These are phyloP conservation scores for Seira ritae DNA, from an alignment of 2,888 invertebrate species.

Conservation along the genomic window DNA sequence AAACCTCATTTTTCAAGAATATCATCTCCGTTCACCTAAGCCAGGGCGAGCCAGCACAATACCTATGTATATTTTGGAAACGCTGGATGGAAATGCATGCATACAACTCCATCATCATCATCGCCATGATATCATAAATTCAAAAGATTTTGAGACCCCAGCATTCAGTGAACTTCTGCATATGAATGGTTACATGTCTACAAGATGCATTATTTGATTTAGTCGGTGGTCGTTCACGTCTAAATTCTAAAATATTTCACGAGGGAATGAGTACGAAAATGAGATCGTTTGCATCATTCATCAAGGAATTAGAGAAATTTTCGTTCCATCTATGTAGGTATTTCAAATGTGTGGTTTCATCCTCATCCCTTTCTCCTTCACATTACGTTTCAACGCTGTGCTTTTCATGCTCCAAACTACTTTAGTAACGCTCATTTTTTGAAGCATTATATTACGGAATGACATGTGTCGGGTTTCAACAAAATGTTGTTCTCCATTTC, in stretches of 20 bases:
- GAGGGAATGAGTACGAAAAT: constrained; percentile 42
- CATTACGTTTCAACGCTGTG: neutral
- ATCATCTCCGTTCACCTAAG: no score
- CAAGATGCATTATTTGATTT: neutral
- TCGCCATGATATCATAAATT: neutral
- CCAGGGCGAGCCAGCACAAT: no score
- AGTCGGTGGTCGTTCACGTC: constrained; percentile 5
- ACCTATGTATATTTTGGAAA: no score
- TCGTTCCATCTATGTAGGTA: constrained; percentile 69
- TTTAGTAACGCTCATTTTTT: neutral
- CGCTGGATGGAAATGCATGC: neutral
- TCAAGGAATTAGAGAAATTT: constrained; percentile 73
- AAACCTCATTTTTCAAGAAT: constrained; percentile 2
- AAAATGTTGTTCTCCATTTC: neutral
- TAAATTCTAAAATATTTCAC: constrained; percentile 49
- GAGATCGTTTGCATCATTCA: constrained; percentile 71
- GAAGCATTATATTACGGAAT: neutral
- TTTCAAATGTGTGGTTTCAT: constrained; percentile 68
- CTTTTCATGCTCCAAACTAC: neutral
- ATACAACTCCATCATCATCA: constrained; percentile 9
- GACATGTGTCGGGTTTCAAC: neutral
- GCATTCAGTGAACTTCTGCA: neutral
- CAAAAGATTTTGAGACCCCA: neutral
- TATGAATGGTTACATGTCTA: neutral
- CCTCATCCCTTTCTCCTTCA: constrained; percentile 5